Conservation (phyloP, 2,797 vertebrate species). For the Lepus townsendii region DNA sequence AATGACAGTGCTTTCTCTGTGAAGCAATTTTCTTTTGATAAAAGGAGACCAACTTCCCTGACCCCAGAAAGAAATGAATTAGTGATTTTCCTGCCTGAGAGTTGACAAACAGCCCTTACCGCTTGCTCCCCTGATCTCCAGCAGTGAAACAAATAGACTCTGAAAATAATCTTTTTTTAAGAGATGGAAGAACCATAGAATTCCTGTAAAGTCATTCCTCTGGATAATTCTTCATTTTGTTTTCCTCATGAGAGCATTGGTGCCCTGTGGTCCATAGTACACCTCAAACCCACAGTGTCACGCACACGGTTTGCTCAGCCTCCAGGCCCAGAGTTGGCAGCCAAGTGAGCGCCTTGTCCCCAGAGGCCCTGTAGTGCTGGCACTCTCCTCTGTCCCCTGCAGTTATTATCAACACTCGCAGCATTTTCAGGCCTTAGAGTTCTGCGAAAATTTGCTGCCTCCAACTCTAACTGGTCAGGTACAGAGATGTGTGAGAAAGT, state of each 20-base stretch:
- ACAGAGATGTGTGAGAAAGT: background rate
- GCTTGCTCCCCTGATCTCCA: slow-evolving; percentile 72
- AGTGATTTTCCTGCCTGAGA: slow-evolving; percentile 73
- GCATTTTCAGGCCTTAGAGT: background rate
- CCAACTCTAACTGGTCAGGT: background rate
- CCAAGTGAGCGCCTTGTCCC: background rate
- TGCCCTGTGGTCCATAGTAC: background rate
- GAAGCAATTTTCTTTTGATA: slow-evolving; percentile 79
- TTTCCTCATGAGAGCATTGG: background rate
- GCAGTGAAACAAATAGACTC: slow-evolving; percentile 81
- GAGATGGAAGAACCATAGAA: slow-evolving; percentile 10
- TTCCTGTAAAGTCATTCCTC: slow-evolving; percentile 62
- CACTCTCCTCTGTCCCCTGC: background rate
- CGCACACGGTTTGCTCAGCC: background rate
- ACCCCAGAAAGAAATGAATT: slow-evolving; percentile 75
- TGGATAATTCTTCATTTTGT: slow-evolving; percentile 63
- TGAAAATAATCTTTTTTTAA: slow-evolving; percentile 70
- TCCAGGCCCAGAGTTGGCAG: background rate
- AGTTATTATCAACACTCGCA: background rate
- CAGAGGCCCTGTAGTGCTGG: background rate
- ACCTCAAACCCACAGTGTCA: background rate
- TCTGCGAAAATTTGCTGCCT: background rate
- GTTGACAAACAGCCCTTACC: slow-evolving; percentile 76
- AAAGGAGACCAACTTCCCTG: slow-evolving; percentile 71
- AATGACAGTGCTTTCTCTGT: slow-evolving; percentile 59